Evolutionary conservation across 2,888 invertebrate species (phyloP).

Genomic region (Synergus itoensis): DNA sequence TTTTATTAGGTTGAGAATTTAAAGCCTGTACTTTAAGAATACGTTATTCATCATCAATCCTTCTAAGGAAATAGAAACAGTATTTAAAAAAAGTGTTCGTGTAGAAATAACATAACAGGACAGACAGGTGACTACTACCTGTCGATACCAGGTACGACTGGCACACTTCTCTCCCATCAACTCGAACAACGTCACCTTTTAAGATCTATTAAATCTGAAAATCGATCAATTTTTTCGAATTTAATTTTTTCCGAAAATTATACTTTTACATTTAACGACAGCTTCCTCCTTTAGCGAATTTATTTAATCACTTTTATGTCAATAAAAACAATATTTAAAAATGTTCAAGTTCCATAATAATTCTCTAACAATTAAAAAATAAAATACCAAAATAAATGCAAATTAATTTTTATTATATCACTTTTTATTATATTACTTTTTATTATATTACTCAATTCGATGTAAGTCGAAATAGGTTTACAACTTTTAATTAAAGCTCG

Average conservation of each 20-base stretch:
- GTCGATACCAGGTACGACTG: slow-evolving; percentile 57
- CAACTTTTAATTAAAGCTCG: not conserved
- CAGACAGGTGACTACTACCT: slow-evolving; percentile 50
- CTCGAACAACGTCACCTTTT: slow-evolving; percentile 10
- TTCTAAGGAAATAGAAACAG: not conserved
- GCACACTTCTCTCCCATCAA: slow-evolving; percentile 52
- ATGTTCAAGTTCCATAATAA: not conserved
- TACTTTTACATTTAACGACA: not conserved
- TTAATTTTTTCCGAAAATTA: not conserved
- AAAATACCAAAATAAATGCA: not conserved
- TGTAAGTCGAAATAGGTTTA: not conserved
- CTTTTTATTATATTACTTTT: too few species aligned
- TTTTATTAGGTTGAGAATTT: slow-evolving; percentile 14
- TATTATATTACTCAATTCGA: not conserved
- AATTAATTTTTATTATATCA: not conserved
- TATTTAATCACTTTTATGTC: not conserved
- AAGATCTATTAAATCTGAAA: slow-evolving; percentile 18
- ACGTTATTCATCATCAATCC: not conserved
- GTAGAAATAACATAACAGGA: slow-evolving; percentile 29
- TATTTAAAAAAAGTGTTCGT: slow-evolving; percentile 3
- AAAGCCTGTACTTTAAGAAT: slow-evolving; percentile 43
- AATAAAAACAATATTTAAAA: not conserved
- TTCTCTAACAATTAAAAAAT: not conserved
- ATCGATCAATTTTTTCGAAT: not conserved
- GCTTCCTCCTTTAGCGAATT: too few species aligned